Percentiles rank a stretch among this genome's conserved stretches.
phyloP scores from a whole-genome alignment of 2,113 vertebrate species.

The Holacanthus passer region DNA sequence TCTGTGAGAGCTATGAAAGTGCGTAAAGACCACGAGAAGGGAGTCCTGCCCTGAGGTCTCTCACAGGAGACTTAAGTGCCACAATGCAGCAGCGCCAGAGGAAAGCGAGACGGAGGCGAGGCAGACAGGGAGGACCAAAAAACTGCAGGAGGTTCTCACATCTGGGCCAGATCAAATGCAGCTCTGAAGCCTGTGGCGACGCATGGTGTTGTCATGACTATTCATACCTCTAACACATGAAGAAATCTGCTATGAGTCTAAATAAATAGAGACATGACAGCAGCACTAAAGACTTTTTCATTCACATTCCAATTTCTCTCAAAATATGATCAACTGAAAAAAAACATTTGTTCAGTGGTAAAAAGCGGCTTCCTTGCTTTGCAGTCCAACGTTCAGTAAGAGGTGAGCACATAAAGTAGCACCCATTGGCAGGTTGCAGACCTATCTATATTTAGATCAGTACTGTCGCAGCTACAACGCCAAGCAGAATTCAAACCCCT shows the following conservation, averaged over 20 bases:
- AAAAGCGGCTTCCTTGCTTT: not conserved
- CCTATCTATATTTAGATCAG: conserved; percentile 82
- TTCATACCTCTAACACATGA: conserved; percentile 9
- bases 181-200: conserved; percentile 19
- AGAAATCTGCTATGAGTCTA: conserved; percentile 22
- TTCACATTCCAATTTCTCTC: not conserved
- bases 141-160: conserved; percentile 47
- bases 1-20: conserved; percentile 15
- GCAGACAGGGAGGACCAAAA: conserved; percentile 29
- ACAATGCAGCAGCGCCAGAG: conserved; percentile 58
- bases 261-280: conserved; percentile 18
- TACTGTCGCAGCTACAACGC: conserved; percentile 70
- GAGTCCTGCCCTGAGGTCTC: conserved; percentile 53
- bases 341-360: not conserved
- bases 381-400: conserved; percentile 49
- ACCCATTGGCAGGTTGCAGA: conserved; percentile 68
- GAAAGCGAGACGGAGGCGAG: conserved; percentile 21
- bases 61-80: conserved; percentile 33
- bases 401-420: conserved; percentile 61
- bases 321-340: not conserved
- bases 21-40: conserved; percentile 14
- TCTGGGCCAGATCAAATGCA: conserved; percentile 55
- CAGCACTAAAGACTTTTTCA: not conserved
- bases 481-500: conserved; percentile 76
- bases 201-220: conserved; percentile 11